A percentile compares a stretch with the other conserved stretches of the same genome.
Evolutionary conservation across 2,797 vertebrate species (phyloP).

Genomic region (Scolopax bukidnonensis): DNA sequence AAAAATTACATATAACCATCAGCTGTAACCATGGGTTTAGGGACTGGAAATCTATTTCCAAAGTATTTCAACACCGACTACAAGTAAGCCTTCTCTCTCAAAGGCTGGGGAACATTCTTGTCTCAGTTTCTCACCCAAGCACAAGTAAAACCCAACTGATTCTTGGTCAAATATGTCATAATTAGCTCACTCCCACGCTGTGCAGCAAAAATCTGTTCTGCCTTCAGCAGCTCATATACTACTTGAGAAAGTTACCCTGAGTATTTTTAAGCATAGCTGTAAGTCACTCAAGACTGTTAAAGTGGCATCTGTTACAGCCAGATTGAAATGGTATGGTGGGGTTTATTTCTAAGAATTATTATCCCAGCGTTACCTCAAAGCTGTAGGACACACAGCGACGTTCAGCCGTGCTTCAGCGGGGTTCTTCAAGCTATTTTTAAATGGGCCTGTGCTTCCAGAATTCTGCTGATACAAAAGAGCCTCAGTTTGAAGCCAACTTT

Average conservation of each 20-base stretch:
- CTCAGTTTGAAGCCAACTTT: slow-evolving; percentile 38
- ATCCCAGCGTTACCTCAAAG: not conserved
- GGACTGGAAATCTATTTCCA: not conserved
- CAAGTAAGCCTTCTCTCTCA: not conserved
- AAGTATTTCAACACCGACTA: not conserved
- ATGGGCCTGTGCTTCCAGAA: not conserved
- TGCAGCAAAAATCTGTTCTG: not conserved
- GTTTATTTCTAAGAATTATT: not conserved
- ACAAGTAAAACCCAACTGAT: slow-evolving; percentile 18
- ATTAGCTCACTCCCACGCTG: not conserved
- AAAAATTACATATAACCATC: not conserved
- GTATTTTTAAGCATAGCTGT: slow-evolving; percentile 21
- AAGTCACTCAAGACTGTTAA: slow-evolving; percentile 2
- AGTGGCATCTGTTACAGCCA: slow-evolving; percentile 17
- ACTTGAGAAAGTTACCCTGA: not conserved
- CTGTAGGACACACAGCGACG: not conserved
- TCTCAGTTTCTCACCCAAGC: not conserved
- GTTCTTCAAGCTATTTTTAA: slow-evolving; percentile 40
- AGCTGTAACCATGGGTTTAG: not conserved
- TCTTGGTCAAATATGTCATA: slow-evolving; percentile 37
- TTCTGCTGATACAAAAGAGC: slow-evolving; percentile 10
- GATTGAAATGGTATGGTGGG: not conserved
- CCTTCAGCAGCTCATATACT: not conserved
- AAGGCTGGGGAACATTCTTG: not conserved
- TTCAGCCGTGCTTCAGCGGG: not conserved